Evolutionary conservation across 2,888 invertebrate genomes (phyloP).

Genomic region (Lasius platythorax): DNA sequence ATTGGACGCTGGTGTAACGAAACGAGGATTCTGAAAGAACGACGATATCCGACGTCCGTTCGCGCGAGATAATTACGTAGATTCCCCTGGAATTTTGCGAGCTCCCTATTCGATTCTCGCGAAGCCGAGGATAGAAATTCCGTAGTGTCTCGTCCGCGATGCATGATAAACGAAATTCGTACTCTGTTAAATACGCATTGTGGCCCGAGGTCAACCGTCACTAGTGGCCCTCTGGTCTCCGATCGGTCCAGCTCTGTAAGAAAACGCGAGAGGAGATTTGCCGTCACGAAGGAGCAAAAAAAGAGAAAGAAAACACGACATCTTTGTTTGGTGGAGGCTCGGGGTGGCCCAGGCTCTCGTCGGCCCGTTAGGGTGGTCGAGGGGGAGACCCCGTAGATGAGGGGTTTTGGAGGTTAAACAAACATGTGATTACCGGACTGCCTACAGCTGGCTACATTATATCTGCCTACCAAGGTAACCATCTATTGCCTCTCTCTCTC

Average conservation of each 20-base stretch:
- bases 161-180: slow-evolving; percentile 83
- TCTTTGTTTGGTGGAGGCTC: slow-evolving; percentile 81
- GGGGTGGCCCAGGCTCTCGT: slow-evolving; percentile 81
- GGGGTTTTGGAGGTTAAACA: slow-evolving; percentile 86
- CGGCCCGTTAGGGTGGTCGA: slow-evolving; percentile 78
- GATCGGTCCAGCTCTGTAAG: slow-evolving; percentile 24
- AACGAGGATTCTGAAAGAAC: slow-evolving; percentile 7
- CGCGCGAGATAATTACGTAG: slow-evolving; percentile 13
- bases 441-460: slow-evolving; percentile 86
- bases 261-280: slow-evolving; percentile 55
- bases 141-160: slow-evolving; percentile 63
- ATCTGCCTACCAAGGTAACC: slow-evolving; percentile 84
- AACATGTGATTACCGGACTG: slow-evolving; percentile 86
- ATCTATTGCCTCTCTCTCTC: slow-evolving; percentile 69
- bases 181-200: slow-evolving; percentile 81
- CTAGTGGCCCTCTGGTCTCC: slow-evolving; percentile 52
- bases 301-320: slow-evolving; percentile 76
- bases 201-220: slow-evolving; percentile 82
- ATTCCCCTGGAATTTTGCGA: slow-evolving; percentile 25
- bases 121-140: not conserved
- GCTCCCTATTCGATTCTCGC: not conserved
- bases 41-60: not conserved
- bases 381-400: slow-evolving; percentile 82
- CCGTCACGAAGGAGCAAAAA: slow-evolving; percentile 65
- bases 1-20: slow-evolving; percentile 24